Percentiles rank a stretch among this genome's conserved stretches.
phyloP scores from a whole-genome alignment of 53 echinoderm and acorn worm species.

The Stichopus horrens region DNA sequence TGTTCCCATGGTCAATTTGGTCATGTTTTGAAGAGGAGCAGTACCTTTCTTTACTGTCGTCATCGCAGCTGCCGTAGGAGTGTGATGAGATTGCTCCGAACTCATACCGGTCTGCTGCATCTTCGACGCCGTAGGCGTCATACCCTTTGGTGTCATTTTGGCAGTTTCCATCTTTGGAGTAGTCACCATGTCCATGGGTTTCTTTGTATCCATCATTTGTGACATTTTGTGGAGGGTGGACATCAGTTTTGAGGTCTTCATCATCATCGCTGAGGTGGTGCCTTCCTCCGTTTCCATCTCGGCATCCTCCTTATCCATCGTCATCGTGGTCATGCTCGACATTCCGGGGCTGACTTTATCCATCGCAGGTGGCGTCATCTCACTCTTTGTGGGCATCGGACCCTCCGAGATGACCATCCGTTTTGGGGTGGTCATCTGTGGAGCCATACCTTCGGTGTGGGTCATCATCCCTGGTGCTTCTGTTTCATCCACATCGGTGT shows the following conservation, averaged over 20 bases:
- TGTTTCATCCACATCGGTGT: no score
- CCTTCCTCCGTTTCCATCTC: neutral
- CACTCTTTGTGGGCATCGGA: neutral
- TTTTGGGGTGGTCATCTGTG: neutral
- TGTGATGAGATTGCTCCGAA: neutral
- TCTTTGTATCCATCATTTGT: neutral
- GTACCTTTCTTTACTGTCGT: neutral
- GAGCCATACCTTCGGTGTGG: neutral
- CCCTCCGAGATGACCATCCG: neutral
- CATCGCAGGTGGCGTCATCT: neutral
- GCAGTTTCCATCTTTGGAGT: neutral
- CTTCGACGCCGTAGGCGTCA: neutral
- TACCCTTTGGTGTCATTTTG: neutral
- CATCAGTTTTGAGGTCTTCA: constrained; percentile 11
- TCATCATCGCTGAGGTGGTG: neutral
- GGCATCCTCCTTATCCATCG: neutral
- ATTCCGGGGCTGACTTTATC: neutral
- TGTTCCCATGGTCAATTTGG: neutral
- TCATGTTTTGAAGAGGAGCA: neutral
- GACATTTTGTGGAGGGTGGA: neutral
- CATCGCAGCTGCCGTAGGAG: neutral
- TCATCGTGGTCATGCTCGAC: constrained; percentile 3
- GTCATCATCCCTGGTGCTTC: neutral
- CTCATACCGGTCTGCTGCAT: neutral
- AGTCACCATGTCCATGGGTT: neutral